phyloP scores from a whole-genome alignment of 2,113 vertebrate genomes.

The Eolophus roseicapilla region DNA sequence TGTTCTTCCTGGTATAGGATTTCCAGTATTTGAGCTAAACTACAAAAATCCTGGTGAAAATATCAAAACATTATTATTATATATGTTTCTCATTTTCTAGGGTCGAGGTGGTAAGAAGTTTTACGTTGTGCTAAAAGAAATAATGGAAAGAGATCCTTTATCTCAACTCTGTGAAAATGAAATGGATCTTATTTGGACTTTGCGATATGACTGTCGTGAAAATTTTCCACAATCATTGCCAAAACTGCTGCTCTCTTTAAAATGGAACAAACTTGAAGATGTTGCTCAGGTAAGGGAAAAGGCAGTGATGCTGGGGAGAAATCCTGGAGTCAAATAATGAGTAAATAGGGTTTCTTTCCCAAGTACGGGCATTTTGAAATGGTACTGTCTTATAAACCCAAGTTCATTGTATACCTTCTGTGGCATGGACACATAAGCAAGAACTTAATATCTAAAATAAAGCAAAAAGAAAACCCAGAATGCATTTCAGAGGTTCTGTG shows the following conservation, averaged over 20 bases:
- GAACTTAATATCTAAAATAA: not conserved
- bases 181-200: slow-evolving; percentile 98
- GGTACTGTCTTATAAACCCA: not conserved
- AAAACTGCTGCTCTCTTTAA: slow-evolving; percentile 94
- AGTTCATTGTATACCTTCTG: not conserved
- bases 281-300: slow-evolving; percentile 89
- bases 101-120: slow-evolving; percentile 97
- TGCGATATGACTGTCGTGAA: slow-evolving; percentile 91
- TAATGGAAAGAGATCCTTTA: slow-evolving; percentile 97
- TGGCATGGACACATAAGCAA: not conserved
- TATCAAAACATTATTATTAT: not conserved
- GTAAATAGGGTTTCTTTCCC: not conserved
- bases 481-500: not conserved
- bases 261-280: slow-evolving; percentile 99
- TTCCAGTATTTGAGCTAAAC: not conserved
- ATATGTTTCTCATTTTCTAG: slow-evolving; percentile 66
- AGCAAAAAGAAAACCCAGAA: not conserved
- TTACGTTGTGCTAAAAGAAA: slow-evolving; percentile 94
- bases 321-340: not conserved
- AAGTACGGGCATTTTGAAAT: not conserved
- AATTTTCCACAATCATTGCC: slow-evolving; percentile 95
- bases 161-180: slow-evolving; percentile 98
- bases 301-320: accelerated
- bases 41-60: not conserved
- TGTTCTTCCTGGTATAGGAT: not conserved